Evolutionary conservation across 1,140 invertebrate genomes (phyloP).

Genomic region (Ostrea edulis): DNA sequence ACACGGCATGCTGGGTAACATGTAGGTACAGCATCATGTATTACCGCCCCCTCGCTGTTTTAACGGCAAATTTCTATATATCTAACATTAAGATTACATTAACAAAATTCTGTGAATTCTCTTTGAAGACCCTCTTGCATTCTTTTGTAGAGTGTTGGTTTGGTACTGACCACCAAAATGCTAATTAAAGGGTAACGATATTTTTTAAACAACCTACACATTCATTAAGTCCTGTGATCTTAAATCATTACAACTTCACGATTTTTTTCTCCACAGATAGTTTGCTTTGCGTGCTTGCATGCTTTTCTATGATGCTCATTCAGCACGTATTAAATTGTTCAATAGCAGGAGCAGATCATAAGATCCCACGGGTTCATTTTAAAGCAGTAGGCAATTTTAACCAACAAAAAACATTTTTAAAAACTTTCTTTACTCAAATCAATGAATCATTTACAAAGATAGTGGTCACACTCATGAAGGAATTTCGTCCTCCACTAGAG

Average conservation of each 20-base stretch:
- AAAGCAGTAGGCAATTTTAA: background rate
- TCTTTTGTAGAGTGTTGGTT: background rate
- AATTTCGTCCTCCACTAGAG: no score
- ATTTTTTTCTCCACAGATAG: background rate
- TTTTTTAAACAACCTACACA: background rate
- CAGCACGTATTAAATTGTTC: background rate
- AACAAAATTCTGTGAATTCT: background rate
- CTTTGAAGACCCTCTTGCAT: background rate
- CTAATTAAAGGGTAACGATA: background rate
- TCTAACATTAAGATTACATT: background rate
- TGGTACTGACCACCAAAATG: background rate
- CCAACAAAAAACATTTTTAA: no score
- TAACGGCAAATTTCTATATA: background rate
- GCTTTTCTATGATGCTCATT: no score
- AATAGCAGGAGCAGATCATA: background rate
- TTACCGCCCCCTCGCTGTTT: background rate
- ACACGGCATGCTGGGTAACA: background rate
- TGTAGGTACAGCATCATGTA: background rate
- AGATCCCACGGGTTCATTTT: background rate
- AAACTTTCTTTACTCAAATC: no score
- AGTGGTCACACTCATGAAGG: no score
- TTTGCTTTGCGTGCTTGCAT: background rate
- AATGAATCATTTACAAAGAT: no score
- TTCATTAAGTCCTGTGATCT: background rate
- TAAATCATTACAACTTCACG: background rate